Conservation (phyloP, 2,797 vertebrate genomes). For the Poecile montanus region DNA sequence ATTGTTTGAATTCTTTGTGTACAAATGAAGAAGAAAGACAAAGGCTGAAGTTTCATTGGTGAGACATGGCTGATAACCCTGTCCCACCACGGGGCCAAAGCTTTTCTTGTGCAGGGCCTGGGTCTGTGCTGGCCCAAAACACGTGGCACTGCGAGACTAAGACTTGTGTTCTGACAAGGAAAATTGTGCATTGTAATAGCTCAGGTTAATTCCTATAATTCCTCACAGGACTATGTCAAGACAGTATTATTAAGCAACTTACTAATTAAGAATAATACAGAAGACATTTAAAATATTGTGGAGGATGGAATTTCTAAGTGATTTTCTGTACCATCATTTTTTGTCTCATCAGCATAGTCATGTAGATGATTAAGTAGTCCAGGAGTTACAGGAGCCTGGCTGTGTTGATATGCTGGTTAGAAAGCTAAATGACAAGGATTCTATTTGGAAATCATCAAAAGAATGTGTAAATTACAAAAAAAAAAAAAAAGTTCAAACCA, state of each 20-base stretch:
- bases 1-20: constrained; percentile 46
- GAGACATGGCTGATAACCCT: background rate
- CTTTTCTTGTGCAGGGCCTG: background rate
- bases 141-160: background rate
- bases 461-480: accelerated
- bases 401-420: background rate
- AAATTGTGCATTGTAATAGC: background rate
- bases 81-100: background rate
- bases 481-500: background rate
- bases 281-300: background rate
- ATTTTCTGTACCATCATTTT: background rate
- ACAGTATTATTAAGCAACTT: background rate
- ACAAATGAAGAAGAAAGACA: constrained; percentile 33
- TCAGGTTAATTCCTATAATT: background rate
- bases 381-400: background rate
- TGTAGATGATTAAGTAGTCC: background rate
- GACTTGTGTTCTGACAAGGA: background rate
- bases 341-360: background rate
- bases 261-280: background rate
- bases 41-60: constrained; percentile 8
- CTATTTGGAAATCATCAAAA: background rate
- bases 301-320: background rate
- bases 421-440: background rate
- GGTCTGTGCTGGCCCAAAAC: background rate
- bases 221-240: background rate